Evolutionary conservation across 1,140 invertebrate species (phyloP), one percentile per base, ranked within the genome.

Genomic region (Drosophila lacertosa): DNA sequence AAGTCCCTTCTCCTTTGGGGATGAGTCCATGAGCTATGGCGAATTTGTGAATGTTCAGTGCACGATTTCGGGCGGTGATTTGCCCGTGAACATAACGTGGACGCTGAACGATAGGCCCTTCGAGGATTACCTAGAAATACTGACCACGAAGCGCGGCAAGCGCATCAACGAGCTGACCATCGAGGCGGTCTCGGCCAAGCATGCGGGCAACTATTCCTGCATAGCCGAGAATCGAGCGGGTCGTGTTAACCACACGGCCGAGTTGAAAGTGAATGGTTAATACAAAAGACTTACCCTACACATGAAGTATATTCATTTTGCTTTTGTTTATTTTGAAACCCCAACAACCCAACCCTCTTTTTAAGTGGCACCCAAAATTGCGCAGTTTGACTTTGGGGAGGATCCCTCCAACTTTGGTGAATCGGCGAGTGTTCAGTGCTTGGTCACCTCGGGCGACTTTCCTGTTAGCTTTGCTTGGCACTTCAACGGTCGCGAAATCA

Each of bases 191-290:
- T 94, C 94, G 73, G 94, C 95, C 47, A 93, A 93, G 80, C 95
- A 97, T 92, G 93, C 93, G 37, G 96, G 96, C 47, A 95, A 96
- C 90, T 97, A 97, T 91, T 95, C 96, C 47, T 97, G 96, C 92
- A 93, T 93, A 45, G 96, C 94, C 74, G 93, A 93, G 50, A 96
- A 96, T 91, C 91, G 91, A 20, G 95, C 94, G 70, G 95, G 95
- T 62, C 92, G 91, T 70, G 93, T 93, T 47, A 94, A 93, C 82
- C 94, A 95, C 86, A 94, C 95, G 39, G 92, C 95, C 32, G 92
- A 92, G 77, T 92, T 96, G 81, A 93, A 94, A 89, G 94, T 96
- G 70, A 95, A 96, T 92, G 95, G 95, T 96, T 86, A 94, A 74
- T 77, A 65, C 32, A 13, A 7, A 7, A 29, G 5, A 13, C 3